Evolutionary conservation across 2,113 vertebrate genomes (phyloP).

Genomic region (Protomyctophum bolini): DNA sequence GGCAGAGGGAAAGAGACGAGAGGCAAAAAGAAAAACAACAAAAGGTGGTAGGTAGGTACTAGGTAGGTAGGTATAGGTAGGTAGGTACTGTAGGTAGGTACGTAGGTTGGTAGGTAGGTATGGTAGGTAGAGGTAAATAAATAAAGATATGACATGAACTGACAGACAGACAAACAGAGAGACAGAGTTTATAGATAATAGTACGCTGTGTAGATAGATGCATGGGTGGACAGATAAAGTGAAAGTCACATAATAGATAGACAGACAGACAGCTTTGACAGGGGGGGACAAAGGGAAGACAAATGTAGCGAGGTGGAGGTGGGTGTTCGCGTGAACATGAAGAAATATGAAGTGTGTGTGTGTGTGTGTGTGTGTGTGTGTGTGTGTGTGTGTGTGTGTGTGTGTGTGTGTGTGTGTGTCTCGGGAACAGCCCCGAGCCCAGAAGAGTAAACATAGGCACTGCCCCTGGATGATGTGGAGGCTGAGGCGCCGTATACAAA

Average conservation of each 20-base stretch:
- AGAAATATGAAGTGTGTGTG: slow-evolving; percentile 16
- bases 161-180: not conserved
- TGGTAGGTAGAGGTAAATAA: not conserved
- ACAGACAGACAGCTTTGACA: slow-evolving; percentile 14
- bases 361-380: no score
- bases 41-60: slow-evolving; percentile 1
- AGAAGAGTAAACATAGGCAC: not conserved
- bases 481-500: slow-evolving; percentile 56
- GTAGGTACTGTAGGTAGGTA: no score
- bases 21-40: slow-evolving; percentile 24
- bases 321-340: slow-evolving; percentile 1
- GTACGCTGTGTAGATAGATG: not conserved
- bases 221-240: not conserved
- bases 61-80: not conserved
- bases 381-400: no score
- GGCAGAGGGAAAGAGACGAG: slow-evolving; percentile 7
- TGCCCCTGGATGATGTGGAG: slow-evolving; percentile 46
- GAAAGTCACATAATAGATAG: not conserved
- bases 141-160: not conserved
- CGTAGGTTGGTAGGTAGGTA: not conserved
- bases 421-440: slow-evolving; percentile 33
- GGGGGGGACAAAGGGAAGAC: slow-evolving; percentile 9
- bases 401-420: no score
- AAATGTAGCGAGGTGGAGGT: slow-evolving; percentile 13
- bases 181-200: not conserved